phyloP scores from a whole-genome alignment of 2,797 vertebrate species.

The Geotrypetes seraphini region DNA sequence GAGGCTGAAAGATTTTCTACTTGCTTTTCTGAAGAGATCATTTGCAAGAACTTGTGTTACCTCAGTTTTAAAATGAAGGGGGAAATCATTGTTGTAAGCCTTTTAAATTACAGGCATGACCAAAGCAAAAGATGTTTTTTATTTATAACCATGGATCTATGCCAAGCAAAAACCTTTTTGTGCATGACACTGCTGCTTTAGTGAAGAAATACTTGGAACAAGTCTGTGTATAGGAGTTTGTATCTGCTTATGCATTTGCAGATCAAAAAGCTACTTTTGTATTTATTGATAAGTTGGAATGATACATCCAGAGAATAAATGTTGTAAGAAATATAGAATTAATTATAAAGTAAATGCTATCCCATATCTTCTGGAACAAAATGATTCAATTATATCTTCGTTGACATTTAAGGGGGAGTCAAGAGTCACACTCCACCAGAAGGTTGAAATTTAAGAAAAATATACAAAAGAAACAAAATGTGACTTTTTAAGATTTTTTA shows the following conservation, averaged over 20 bases:
- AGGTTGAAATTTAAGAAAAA: too few species aligned
- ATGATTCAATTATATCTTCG: too few species aligned
- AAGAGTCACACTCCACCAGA: too few species aligned
- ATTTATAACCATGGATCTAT: slow-evolving; percentile 25
- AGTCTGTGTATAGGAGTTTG: slow-evolving; percentile 3
- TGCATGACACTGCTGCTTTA: slow-evolving; percentile 19
- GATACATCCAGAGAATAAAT: too few species aligned
- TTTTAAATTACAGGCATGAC: slow-evolving; percentile 21
- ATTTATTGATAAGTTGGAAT: too few species aligned
- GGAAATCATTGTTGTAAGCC: slow-evolving; percentile 14
- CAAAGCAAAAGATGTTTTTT: slow-evolving; percentile 32
- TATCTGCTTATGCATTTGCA: slow-evolving; percentile 12
- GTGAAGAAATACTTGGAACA: slow-evolving; percentile 25
- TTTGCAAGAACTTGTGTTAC: slow-evolving; percentile 41
- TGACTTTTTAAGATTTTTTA: slow-evolving; percentile 13
- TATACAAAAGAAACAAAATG: too few species aligned
- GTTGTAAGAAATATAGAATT: too few species aligned
- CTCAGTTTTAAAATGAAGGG: slow-evolving; percentile 16
- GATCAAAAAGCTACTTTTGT: slow-evolving; percentile 7
- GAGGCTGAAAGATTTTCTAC: slow-evolving; percentile 33
- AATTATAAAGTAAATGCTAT: too few species aligned
- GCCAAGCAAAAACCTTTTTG: slow-evolving; percentile 28
- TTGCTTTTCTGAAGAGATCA: slow-evolving; percentile 47
- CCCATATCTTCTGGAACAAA: too few species aligned
- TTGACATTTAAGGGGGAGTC: too few species aligned